These are phyloP conservation scores for Lymantria dispar DNA, from an alignment of 2,888 invertebrate species.

Conservation along the genomic window DNA sequence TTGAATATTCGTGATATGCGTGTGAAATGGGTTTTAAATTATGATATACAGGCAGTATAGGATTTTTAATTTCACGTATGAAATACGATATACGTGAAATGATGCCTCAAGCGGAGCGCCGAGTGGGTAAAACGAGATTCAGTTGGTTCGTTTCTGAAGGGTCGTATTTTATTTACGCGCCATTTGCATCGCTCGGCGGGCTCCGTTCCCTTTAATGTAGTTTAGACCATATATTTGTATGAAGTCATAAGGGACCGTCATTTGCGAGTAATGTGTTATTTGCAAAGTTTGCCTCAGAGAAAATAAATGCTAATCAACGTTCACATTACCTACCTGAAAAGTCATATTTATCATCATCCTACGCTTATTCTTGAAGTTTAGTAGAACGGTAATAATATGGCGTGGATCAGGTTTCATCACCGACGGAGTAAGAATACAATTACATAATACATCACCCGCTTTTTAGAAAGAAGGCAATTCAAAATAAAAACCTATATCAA, in stretches of 20 bases:
- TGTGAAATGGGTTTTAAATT: conserved; percentile 35
- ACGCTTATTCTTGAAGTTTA: too few species aligned
- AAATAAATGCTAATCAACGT: too few species aligned
- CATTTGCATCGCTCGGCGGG: conserved; percentile 53
- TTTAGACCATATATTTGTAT: conserved; percentile 24
- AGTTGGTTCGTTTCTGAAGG: conserved; percentile 27
- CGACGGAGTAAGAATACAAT: too few species aligned
- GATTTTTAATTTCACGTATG: conserved; percentile 46
- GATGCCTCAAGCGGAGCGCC: conserved; percentile 9
- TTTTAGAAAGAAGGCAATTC: too few species aligned
- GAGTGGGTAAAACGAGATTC: conserved; percentile 30
- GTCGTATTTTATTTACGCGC: conserved; percentile 71
- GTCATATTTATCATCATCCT: too few species aligned
- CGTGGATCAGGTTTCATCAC: too few species aligned
- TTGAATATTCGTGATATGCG: conserved; percentile 17
- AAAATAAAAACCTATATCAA: too few species aligned
- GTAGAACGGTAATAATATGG: too few species aligned
- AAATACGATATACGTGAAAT: conserved; percentile 36
- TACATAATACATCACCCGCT: too few species aligned
- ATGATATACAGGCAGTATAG: conserved; percentile 33
- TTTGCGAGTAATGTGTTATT: not conserved
- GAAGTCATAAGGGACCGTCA: not conserved
- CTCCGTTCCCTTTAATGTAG: conserved; percentile 31
- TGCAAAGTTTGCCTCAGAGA: too few species aligned
- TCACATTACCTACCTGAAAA: too few species aligned